Evolutionary conservation across 37 sponge, comb jelly and placozoan species (phyloP).

Genomic region (Bolinopsis microptera): DNA sequence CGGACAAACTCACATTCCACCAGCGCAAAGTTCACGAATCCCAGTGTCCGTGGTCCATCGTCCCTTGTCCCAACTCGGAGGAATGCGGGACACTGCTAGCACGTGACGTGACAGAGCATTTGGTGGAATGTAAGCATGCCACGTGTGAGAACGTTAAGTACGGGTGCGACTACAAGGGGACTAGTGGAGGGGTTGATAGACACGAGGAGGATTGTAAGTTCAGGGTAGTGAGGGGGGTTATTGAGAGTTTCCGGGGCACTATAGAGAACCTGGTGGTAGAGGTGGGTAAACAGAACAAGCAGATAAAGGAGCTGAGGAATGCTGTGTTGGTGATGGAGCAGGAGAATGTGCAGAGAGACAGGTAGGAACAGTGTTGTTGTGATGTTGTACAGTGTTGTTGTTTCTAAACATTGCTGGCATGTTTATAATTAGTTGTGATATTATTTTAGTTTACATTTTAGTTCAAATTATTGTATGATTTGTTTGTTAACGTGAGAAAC

Average conservation of each 20-base stretch:
- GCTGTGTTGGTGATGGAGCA: background rate
- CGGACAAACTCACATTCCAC: background rate
- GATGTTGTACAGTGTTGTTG: too few relatives aligned
- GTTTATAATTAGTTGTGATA: background rate
- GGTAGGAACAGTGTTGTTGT: background rate
- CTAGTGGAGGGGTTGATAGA: background rate
- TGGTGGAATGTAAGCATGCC: slow-evolving; percentile 22
- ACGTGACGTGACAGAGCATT: background rate
- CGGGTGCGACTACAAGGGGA: slow-evolving; percentile 28
- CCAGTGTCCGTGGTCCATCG: slow-evolving; percentile 37
- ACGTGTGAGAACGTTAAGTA: slow-evolving; percentile 24
- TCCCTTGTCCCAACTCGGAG: slow-evolving; percentile 49
- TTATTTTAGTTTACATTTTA: background rate
- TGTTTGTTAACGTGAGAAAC: background rate
- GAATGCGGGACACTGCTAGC: slow-evolving; percentile 17
- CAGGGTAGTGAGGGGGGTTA: slow-evolving; percentile 52
- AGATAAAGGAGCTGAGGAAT: background rate
- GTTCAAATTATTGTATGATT: background rate
- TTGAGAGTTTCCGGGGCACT: background rate
- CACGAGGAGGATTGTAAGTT: slow-evolving; percentile 33
- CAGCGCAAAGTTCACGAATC: slow-evolving; percentile 16
- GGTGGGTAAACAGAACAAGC: slow-evolving; percentile 3
- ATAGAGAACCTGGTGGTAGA: background rate
- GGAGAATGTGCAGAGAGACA: background rate
- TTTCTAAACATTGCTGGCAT: too few relatives aligned